Evolutionary conservation across 2,113 vertebrate species (phyloP).

Genomic region (Vimba vimba): DNA sequence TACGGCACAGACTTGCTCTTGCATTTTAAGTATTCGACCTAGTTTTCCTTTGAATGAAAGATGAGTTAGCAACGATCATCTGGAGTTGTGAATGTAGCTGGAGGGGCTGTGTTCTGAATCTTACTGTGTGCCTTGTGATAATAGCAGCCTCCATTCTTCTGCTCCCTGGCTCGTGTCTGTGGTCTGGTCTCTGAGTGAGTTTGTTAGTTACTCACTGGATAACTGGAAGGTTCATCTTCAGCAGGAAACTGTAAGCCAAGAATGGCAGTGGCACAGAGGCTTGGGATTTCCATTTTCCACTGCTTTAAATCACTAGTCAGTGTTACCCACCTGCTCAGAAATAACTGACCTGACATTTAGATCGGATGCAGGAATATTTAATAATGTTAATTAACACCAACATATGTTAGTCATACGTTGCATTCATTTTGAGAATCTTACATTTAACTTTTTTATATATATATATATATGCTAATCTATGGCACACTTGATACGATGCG

Average conservation of each 20-base stretch:
- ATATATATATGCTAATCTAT: slow-evolving; percentile 6
- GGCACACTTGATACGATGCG: slow-evolving; percentile 13
- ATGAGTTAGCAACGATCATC: not conserved
- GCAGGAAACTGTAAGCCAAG: slow-evolving; percentile 16
- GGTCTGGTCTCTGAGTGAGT: not conserved
- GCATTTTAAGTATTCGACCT: slow-evolving; percentile 11
- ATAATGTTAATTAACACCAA: not conserved
- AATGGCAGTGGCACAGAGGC: slow-evolving; percentile 19
- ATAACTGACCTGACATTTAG: not conserved
- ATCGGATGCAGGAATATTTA: not conserved
- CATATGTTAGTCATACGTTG: not conserved
- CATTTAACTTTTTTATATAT: not conserved
- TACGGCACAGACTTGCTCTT: not conserved
- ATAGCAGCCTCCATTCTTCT: not conserved
- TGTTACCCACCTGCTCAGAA: not conserved
- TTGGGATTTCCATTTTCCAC: slow-evolving; percentile 10
- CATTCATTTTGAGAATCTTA: not conserved
- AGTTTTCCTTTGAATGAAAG: slow-evolving; percentile 13
- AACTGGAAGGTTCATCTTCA: slow-evolving; percentile 26
- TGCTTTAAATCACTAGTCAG: not conserved
- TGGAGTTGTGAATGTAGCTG: not conserved
- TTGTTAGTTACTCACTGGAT: slow-evolving; percentile 19
- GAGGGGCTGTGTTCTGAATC: not conserved
- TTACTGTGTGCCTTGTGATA: not conserved
- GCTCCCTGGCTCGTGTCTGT: not conserved